Base-by-base conservation (phyloP, 2,113 vertebrate species). In the Stegostoma tigrinum region DNA sequence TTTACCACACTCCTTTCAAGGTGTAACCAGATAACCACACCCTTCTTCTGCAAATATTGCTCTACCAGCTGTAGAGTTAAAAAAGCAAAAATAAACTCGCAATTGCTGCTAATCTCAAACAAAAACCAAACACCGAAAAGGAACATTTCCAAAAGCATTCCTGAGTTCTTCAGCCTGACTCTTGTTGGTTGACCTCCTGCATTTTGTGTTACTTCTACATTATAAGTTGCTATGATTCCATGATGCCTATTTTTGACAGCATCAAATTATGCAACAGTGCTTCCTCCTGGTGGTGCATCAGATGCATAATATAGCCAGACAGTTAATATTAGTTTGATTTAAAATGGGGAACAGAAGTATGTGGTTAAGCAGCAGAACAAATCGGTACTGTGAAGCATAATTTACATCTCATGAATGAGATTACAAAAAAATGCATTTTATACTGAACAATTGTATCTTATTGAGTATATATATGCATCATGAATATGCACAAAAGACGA, bases 361-460 rank as follows among this genome's bases (percentile, higher is more conserved):
- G 30, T 90, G n/a, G 34, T 15, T 66, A 38, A 23, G 55, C 61
- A 23, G 66, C 61, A 38, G 34, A n/a, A 93, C 19, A 38, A 64
- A 93, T 24, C 19, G 10, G 61, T 38, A 93, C 21, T 66, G n/a
- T 14, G 34, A 38, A 66, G 1, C 7, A n/a, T 10, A 93, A 93
- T 93, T 93, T 93, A 93, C 17, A 17, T 66, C 21, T 66, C 61
- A 83, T n/a, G 1, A 23, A 17, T 83, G 80, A 15, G 52, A 55
- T 89, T 61, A 34, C 21, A 89, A 89, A 89, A 93, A n/a, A 93
- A 38, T n/a, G 55, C 15, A n/a, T 93, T 67, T 93, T 67, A 93
- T 34, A 55, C 52, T 89, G 55, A 15, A 8, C 12, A 15, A 52
- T 52, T 89, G 34, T 30, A 61, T 61, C 12, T 61, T 61, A 61